Evolutionary conservation across 2,888 invertebrate genomes (phyloP).

Genomic region (Thymelicus acteon): DNA sequence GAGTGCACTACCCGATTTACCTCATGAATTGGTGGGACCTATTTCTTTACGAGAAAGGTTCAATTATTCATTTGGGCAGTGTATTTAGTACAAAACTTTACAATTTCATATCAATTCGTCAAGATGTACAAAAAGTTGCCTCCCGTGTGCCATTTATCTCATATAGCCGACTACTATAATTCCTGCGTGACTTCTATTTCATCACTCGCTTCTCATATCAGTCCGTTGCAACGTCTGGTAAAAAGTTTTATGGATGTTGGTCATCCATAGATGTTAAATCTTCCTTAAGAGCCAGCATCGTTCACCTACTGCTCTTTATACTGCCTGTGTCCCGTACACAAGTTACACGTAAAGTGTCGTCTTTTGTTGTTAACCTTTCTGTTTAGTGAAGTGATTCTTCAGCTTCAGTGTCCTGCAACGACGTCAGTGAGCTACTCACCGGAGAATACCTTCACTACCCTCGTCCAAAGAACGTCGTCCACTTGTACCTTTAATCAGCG

Average conservation of each 20-base stretch:
- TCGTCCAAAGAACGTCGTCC: not conserved
- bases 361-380: not conserved
- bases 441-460: not conserved
- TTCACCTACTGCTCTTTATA: conserved; percentile 18
- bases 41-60: conserved; percentile 55
- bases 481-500: not conserved
- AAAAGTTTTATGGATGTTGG: conserved; percentile 50
- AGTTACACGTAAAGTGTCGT: not conserved
- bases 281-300: conserved; percentile 59
- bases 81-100: conserved; percentile 50
- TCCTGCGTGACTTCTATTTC: conserved; percentile 61
- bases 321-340: conserved; percentile 11
- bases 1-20: conserved; percentile 60
- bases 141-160: conserved; percentile 80
- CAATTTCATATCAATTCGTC: conserved; percentile 47
- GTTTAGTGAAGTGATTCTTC: not conserved
- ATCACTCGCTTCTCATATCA: conserved; percentile 55
- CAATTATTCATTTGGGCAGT: conserved; percentile 60
- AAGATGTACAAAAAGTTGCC: conserved; percentile 66
- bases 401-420: not conserved
- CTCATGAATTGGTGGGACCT: conserved; percentile 57
- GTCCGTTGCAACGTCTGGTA: conserved; percentile 66
- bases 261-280: conserved; percentile 51
- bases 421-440: not conserved
- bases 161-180: conserved; percentile 65